Evolutionary conservation across 2,113 vertebrate species (phyloP).

Genomic region (Ailurus styani): DNA sequence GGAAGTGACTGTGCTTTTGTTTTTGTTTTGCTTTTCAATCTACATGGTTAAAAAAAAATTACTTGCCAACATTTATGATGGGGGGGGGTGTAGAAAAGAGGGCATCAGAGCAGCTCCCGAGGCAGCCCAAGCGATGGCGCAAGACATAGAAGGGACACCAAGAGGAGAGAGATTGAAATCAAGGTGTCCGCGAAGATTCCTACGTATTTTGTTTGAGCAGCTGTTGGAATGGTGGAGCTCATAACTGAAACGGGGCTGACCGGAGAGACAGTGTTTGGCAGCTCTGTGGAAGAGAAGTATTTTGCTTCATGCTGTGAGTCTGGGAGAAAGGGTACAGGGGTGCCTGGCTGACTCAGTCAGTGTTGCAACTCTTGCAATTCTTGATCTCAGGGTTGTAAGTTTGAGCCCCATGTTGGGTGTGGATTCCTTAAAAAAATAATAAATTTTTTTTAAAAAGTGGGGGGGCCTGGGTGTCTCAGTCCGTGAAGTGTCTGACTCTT

Average conservation of each 20-base stretch:
- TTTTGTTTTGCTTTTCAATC: not conserved
- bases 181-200: not conserved
- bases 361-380: not conserved
- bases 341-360: not conserved
- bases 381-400: not conserved
- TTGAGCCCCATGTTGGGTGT: not conserved
- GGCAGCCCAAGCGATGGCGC: not conserved
- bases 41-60: not conserved
- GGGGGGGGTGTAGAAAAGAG: not conserved
- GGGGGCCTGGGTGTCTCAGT: not conserved
- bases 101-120: not conserved
- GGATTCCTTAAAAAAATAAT: not conserved
- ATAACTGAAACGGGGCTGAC: not conserved
- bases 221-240: rapidly evolving
- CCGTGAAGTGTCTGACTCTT: not conserved
- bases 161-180: not conserved
- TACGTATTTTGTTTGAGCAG: not conserved
- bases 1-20: not conserved
- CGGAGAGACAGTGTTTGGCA: too few relatives aligned
- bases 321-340: not conserved
- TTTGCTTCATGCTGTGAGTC: not conserved
- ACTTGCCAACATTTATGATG: not conserved
- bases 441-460: too few relatives aligned
- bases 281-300: not conserved
- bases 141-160: not conserved